These are phyloP conservation scores for Mythimna pallens DNA, from an alignment of 2,888 invertebrate species.

Conservation along the genomic window DNA sequence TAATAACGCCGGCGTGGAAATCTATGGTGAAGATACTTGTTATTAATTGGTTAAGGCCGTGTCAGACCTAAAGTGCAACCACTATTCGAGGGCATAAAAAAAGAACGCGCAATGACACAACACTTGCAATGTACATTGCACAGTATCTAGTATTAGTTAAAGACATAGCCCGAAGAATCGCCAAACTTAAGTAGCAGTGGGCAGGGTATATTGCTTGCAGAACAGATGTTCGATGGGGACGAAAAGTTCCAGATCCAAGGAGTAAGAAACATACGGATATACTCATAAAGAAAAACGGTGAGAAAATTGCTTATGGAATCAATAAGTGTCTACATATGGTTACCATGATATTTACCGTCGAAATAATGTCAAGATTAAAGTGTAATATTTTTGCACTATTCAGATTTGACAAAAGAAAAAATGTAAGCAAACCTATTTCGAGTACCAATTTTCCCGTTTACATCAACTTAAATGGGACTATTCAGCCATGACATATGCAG, in stretches of 20 bases:
- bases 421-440: not conserved
- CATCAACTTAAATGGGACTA: not conserved
- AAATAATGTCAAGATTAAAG: not conserved
- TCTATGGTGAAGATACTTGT: conserved; percentile 67
- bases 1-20: conserved; percentile 73
- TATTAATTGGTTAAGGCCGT: conserved; percentile 31
- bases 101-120: too few species aligned
- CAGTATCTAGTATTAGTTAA: too few species aligned
- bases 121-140: too few species aligned
- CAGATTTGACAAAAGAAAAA: not conserved
- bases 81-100: not conserved
- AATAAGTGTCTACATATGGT: too few species aligned
- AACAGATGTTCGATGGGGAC: too few species aligned
- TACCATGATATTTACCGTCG: too few species aligned
- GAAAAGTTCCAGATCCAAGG: too few species aligned
- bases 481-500: conserved; percentile 47
- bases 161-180: too few species aligned
- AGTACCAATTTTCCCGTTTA: not conserved
- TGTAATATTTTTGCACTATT: not conserved
- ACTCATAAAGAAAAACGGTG: conserved; percentile 2
- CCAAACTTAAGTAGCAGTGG: too few species aligned
- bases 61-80: not conserved
- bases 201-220: too few species aligned
- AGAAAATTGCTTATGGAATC: too few species aligned
- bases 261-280: too few species aligned